These are phyloP conservation scores for Melanostigma gelatinosum DNA, from an alignment of 2,113 vertebrate species.

Conservation along the genomic window DNA sequence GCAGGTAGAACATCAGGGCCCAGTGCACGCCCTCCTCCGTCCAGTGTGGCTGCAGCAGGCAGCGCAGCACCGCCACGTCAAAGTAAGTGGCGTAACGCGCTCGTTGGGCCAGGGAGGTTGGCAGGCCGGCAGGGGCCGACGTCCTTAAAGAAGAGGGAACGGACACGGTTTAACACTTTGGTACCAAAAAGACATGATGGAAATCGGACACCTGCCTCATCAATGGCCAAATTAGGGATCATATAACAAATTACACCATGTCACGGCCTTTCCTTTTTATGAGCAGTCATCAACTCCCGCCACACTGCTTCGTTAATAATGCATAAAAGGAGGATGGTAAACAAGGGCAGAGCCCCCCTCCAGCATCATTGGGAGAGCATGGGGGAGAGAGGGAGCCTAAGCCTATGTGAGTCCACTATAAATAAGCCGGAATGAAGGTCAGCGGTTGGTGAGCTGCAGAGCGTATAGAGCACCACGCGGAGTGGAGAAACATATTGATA, in stretches of 20 bases:
- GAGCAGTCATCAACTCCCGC: slow-evolving; percentile 22
- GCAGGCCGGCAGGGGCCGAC: slow-evolving; percentile 73
- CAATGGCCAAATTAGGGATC: no score
- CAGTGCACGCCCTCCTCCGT: slow-evolving; percentile 98
- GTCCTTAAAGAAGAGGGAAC: slow-evolving; percentile 58
- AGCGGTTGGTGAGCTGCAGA: slow-evolving; percentile 52
- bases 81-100: slow-evolving; percentile 97
- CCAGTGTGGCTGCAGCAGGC: slow-evolving; percentile 96
- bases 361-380: slow-evolving; percentile 46
- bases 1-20: slow-evolving; percentile 95
- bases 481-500: slow-evolving; percentile 57
- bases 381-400: slow-evolving; percentile 39
- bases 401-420: slow-evolving; percentile 77
- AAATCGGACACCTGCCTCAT: not conserved
- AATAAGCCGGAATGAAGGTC: slow-evolving; percentile 79
- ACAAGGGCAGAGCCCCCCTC: slow-evolving; percentile 62
- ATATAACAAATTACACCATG: not conserved
- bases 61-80: slow-evolving; percentile 96
- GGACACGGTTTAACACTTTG: not conserved
- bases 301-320: slow-evolving; percentile 64
- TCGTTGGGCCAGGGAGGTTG: slow-evolving; percentile 87
- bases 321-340: slow-evolving; percentile 63
- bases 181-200: no score
- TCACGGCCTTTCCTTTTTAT: slow-evolving; percentile 26
- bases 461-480: not conserved